Evolutionary conservation across 2,113 vertebrate genomes (phyloP).

Genomic region (Hydrolagus affinis): DNA sequence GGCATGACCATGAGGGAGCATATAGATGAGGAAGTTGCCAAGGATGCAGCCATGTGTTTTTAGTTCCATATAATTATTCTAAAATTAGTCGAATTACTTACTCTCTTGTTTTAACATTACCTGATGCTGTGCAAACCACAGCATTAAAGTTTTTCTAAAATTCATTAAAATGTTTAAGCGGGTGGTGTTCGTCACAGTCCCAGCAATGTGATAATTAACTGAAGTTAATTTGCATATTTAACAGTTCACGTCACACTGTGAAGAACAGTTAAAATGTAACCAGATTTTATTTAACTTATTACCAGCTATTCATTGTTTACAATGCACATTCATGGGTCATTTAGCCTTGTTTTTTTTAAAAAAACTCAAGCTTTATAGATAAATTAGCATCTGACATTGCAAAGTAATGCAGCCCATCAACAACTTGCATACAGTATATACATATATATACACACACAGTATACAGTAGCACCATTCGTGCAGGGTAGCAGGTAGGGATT

Average conservation of each 20-base stretch:
- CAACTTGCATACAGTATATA: too few species aligned
- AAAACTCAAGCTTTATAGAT: too few species aligned
- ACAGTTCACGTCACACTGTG: not conserved
- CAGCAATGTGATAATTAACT: not conserved
- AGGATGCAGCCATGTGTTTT: not conserved
- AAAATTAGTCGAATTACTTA: not conserved
- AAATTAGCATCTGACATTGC: too few species aligned
- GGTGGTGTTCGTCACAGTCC: not conserved
- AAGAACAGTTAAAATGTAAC: not conserved
- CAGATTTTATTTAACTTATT: not conserved
- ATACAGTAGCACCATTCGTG: too few species aligned
- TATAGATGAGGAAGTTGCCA: not conserved
- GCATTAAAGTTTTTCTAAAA: not conserved
- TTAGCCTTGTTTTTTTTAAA: too few species aligned
- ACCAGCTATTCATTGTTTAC: too few species aligned
- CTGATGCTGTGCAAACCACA: not conserved
- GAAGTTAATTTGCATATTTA: slow-evolving; percentile 9
- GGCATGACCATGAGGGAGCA: too few species aligned
- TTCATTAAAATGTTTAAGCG: slow-evolving; percentile 9
- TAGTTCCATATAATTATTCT: not conserved
- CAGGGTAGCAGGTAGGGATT: too few species aligned
- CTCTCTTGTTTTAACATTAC: not conserved
- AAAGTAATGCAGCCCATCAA: too few species aligned
- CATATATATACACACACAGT: too few species aligned
- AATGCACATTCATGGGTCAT: too few species aligned